Conservation (phyloP, 2,888 invertebrate genomes). For the Pseudeuparius sepicola region DNA sequence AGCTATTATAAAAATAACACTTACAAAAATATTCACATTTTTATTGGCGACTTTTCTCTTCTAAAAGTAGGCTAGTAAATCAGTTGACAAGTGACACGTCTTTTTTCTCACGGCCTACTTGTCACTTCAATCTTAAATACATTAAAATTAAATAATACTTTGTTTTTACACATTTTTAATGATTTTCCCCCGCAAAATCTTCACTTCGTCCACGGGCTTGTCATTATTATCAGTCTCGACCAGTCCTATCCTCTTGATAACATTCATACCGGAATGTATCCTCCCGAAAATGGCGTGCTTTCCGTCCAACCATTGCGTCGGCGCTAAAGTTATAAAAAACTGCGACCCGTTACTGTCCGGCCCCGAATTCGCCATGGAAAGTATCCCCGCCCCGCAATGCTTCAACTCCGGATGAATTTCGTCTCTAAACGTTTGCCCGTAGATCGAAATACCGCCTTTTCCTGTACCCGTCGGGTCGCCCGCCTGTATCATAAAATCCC, state of each 20-base stretch:
- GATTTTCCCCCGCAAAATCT: conserved; percentile 54
- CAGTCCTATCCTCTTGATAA: conserved; percentile 84
- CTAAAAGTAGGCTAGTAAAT: no score
- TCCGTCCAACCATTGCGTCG: conserved; percentile 96
- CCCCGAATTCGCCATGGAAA: conserved; percentile 98
- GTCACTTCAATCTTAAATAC: no score
- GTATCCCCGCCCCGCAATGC: conserved; percentile 83
- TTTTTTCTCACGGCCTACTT: no score
- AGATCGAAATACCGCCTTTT: conserved; percentile 75
- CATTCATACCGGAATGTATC: conserved; percentile 77
- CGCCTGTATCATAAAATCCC: conserved; percentile 89
- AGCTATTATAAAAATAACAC: no score
- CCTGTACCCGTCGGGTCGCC: conserved; percentile 90
- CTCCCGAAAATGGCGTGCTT: conserved; percentile 97
- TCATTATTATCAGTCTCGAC: conserved; percentile 92
- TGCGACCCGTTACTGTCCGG: conserved; percentile 96
- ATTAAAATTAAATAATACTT: no score
- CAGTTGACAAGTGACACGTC: no score
- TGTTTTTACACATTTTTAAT: no score
- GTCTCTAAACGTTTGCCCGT: conserved; percentile 90
- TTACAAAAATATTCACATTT: no score
- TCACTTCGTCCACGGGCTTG: conserved; percentile 79
- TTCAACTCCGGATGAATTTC: conserved; percentile 90
- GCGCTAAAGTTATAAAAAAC: conserved; percentile 94
- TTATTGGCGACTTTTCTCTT: no score